phyloP scores from a whole-genome alignment of 1,140 invertebrate genomes.

The Pseudomyrmex dendroicus region DNA sequence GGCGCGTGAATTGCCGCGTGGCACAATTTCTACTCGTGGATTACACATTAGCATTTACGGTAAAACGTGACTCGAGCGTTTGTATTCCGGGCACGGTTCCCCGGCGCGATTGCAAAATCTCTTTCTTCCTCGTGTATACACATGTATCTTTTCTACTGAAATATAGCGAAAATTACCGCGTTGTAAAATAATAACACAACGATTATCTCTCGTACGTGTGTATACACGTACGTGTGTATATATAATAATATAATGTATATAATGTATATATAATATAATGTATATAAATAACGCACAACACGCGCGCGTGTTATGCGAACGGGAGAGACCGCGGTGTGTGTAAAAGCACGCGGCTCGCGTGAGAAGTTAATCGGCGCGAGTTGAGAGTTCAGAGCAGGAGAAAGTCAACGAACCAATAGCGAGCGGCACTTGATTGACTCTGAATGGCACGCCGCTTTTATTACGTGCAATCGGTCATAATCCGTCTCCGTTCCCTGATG shows the following conservation, averaged over 20 bases:
- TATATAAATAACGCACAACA: background rate
- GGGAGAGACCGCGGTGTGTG: constrained; percentile 3
- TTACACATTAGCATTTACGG: constrained; percentile 44
- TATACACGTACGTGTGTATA: background rate
- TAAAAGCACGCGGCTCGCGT: constrained; percentile 59
- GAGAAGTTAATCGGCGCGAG: constrained; percentile 63
- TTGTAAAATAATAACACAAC: too few species aligned
- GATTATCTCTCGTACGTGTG: background rate
- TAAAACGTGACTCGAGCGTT: constrained; percentile 34
- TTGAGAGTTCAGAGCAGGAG: constrained; percentile 67
- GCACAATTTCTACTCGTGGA: constrained; percentile 37
- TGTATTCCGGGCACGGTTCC: background rate
- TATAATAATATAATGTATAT: background rate
- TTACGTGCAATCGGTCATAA: constrained; percentile 68
- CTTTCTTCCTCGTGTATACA: background rate
- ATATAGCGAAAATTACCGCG: background rate
- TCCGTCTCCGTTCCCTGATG: constrained; percentile 43
- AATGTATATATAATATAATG: background rate
- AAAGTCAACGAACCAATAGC: constrained; percentile 72
- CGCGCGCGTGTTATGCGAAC: background rate
- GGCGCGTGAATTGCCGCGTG: constrained; percentile 11
- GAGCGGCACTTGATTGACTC: constrained; percentile 63
- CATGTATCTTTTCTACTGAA: background rate
- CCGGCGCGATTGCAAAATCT: background rate
- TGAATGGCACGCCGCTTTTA: constrained; percentile 71